A percentile compares a stretch with the other conserved stretches of the same genome.
Evolutionary conservation across 2,113 vertebrate genomes (phyloP).

Genomic region (Epinephelus moara): DNA sequence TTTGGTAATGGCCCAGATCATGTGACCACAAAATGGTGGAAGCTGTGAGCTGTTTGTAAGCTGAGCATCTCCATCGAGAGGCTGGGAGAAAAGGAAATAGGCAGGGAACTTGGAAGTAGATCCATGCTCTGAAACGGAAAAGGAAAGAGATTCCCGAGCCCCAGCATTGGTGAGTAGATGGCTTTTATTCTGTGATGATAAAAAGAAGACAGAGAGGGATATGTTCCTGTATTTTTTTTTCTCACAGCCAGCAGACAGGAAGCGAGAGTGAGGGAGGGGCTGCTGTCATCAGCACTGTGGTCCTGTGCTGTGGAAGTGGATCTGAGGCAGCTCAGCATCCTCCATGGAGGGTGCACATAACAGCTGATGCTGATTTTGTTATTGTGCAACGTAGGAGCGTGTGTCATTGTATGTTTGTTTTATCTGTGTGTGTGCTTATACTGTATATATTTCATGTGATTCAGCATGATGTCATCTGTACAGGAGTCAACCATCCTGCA

Average conservation of each 20-base stretch:
- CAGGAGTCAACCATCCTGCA: constrained; percentile 29
- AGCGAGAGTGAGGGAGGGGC: constrained; percentile 69
- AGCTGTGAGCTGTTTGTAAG: constrained; percentile 78
- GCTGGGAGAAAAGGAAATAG: constrained; percentile 64
- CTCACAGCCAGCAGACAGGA: constrained; percentile 70
- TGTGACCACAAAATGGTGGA: constrained; percentile 86
- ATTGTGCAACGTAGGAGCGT: neutral
- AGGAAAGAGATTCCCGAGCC: constrained; percentile 68
- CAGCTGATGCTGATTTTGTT: constrained; percentile 46
- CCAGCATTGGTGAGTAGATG: constrained; percentile 80
- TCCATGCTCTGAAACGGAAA: constrained; percentile 73
- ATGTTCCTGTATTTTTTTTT: constrained; percentile 29
- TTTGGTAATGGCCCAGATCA: constrained; percentile 80
- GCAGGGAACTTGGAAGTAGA: constrained; percentile 44
- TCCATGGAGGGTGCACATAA: constrained; percentile 50
- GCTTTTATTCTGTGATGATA: constrained; percentile 35
- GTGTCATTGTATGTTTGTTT: constrained; percentile 3
- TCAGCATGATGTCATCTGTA: constrained; percentile 18
- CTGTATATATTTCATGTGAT: constrained; percentile 17
- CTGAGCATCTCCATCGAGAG: constrained; percentile 79
- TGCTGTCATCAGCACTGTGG: constrained; percentile 73
- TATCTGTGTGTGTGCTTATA: neutral
- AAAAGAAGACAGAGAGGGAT: constrained; percentile 32
- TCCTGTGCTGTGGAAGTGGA: constrained; percentile 55
- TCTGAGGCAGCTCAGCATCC: constrained; percentile 67